A percentile compares a stretch with the other conserved stretches of the same genome.
phyloP scores from a whole-genome alignment of 2,888 invertebrate genomes.

The Cataglyphis rosenhaueri region DNA sequence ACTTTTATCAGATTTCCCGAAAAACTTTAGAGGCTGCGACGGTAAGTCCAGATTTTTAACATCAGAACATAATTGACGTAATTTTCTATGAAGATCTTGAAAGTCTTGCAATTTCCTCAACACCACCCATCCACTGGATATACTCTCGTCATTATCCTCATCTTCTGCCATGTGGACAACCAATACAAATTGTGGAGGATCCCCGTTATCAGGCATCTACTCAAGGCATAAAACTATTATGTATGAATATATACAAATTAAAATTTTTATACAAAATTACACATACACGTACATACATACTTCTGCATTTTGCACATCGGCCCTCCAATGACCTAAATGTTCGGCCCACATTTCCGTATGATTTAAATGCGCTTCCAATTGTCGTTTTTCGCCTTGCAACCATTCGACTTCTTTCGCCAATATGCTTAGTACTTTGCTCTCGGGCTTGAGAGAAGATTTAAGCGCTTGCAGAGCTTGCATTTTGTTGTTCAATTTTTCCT shows the following conservation, averaged over 20 bases:
- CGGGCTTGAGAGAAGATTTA: slow-evolving; percentile 92
- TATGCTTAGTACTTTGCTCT: slow-evolving; percentile 92
- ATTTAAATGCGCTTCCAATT: slow-evolving; percentile 93
- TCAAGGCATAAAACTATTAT: slow-evolving; percentile 15
- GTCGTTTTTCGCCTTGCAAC: slow-evolving; percentile 92
- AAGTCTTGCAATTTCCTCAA: slow-evolving; percentile 88
- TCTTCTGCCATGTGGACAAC: slow-evolving; percentile 92
- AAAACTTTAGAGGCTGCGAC: slow-evolving; percentile 93
- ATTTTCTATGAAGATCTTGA: slow-evolving; percentile 93
- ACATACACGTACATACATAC: slow-evolving; percentile 83
- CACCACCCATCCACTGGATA: slow-evolving; percentile 90
- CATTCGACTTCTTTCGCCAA: slow-evolving; percentile 94
- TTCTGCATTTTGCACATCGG: slow-evolving; percentile 93
- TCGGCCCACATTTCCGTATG: slow-evolving; percentile 96
- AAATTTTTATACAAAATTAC: neutral
- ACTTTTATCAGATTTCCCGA: slow-evolving; percentile 93
- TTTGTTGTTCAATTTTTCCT: slow-evolving; percentile 94
- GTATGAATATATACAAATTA: neutral
- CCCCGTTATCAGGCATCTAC: slow-evolving; percentile 89
- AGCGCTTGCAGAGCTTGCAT: slow-evolving; percentile 93
- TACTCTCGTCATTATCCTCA: slow-evolving; percentile 87
- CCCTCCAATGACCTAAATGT: slow-evolving; percentile 95
- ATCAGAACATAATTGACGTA: slow-evolving; percentile 93
- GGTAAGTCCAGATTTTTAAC: slow-evolving; percentile 94
- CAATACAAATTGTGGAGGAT: slow-evolving; percentile 91